Conservation (phyloP, 1,140 invertebrate genomes). For the Saccostrea echinata region DNA sequence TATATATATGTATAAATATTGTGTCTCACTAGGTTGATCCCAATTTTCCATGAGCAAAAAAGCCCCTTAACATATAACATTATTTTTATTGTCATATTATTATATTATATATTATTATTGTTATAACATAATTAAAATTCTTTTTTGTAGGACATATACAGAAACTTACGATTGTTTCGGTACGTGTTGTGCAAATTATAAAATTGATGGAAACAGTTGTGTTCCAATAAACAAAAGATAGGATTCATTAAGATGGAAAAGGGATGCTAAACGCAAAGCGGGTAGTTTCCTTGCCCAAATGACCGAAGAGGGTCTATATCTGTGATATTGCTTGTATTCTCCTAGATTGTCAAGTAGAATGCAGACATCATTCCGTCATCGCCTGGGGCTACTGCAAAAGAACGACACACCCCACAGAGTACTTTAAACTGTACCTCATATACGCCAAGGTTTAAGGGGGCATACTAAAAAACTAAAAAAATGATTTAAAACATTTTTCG, state of each 20-base stretch:
- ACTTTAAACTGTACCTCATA: background rate
- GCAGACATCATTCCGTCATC: constrained; percentile 15
- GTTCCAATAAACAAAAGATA: constrained; percentile 25
- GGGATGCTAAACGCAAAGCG: background rate
- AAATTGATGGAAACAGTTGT: background rate
- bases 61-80: too few relatives aligned
- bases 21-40: too few relatives aligned
- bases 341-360: constrained; percentile 24
- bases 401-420: background rate
- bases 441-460: background rate
- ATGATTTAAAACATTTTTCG: background rate
- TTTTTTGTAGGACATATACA: constrained; percentile 1
- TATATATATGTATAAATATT: too few relatives aligned
- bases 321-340: constrained; percentile 19
- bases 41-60: too few relatives aligned
- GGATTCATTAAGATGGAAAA: background rate
- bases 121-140: background rate
- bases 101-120: background rate
- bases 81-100: too few relatives aligned
- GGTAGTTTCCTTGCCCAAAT: background rate
- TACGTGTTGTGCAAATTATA: constrained; percentile 14
- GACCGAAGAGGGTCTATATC: background rate
- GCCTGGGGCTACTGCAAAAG: background rate
- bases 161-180: constrained; percentile 16
- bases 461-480: background rate